Evolutionary conservation across 1,140 invertebrate species (phyloP).

Genomic region (Hetaerina americana): DNA sequence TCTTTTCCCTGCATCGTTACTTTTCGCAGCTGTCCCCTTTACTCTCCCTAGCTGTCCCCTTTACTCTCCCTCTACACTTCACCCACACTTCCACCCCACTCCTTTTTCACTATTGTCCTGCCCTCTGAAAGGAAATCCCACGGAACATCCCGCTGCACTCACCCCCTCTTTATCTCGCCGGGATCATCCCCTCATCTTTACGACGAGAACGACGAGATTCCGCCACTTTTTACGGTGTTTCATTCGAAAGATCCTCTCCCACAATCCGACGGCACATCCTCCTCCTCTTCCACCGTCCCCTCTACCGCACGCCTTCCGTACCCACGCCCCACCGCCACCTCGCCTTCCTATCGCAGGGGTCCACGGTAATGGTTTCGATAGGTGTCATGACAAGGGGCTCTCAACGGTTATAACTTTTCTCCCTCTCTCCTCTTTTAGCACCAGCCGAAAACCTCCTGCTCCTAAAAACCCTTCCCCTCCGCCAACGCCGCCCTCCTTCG

Average conservation of each 20-base stretch:
- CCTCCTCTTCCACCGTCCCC: no score
- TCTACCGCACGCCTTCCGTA: no score
- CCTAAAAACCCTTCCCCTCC: not conserved
- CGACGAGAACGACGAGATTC: not conserved
- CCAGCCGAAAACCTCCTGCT: no score
- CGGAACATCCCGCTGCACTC: not conserved
- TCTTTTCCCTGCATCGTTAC: not conserved
- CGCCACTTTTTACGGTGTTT: not conserved
- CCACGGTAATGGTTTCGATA: not conserved
- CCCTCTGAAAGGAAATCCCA: not conserved
- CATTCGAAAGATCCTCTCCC: not conserved
- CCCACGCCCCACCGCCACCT: not conserved
- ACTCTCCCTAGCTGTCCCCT: not conserved
- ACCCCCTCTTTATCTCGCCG: no score
- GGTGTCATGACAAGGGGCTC: not conserved
- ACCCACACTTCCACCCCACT: not conserved
- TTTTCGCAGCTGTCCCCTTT: not conserved
- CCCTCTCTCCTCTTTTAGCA: no score
- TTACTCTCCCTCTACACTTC: not conserved
- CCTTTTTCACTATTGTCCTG: not conserved
- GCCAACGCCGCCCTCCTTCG: not conserved
- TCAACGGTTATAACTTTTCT: no score
- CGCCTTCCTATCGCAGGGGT: not conserved
- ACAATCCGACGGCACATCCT: no score
- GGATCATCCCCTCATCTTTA: not conserved